Conservation (phyloP, 2,113 vertebrate species). For the Mobula birostris region DNA sequence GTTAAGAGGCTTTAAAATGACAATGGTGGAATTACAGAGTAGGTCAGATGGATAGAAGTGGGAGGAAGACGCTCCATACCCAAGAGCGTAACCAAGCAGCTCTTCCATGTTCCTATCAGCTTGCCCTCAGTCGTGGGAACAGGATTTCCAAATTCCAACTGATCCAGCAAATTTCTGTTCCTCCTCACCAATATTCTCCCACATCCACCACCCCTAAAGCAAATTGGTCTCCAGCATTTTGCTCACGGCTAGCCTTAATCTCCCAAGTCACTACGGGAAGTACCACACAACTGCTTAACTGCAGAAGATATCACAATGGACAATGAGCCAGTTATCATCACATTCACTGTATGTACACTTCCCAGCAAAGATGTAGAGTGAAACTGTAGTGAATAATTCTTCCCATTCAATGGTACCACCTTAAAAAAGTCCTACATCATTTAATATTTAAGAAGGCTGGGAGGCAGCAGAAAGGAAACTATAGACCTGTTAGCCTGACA, state of each 20-base stretch:
- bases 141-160: not conserved
- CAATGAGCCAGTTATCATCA: not conserved
- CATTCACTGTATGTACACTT: not conserved
- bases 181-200: not conserved
- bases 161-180: not conserved
- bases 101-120: not conserved
- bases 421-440: not conserved
- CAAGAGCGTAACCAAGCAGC: not conserved
- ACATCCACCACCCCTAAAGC: not conserved
- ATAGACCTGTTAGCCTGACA: too few relatives aligned
- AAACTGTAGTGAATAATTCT: not conserved
- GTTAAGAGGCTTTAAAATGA: not conserved
- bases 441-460: not conserved
- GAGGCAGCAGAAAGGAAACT: too few relatives aligned
- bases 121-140: not conserved
- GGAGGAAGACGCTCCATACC: not conserved
- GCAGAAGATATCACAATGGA: not conserved
- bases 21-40: not conserved
- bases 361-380: not conserved
- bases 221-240: not conserved
- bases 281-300: not conserved
- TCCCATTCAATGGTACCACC: not conserved
- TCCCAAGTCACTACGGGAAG: not conserved
- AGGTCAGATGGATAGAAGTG: not conserved
- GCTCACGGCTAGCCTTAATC: not conserved